Percentiles rank a stretch among this genome's conserved stretches.
These are phyloP conservation scores for Dasyornis broadbenti DNA, from an alignment of 2,113 vertebrate genomes.

Conservation along the genomic window DNA sequence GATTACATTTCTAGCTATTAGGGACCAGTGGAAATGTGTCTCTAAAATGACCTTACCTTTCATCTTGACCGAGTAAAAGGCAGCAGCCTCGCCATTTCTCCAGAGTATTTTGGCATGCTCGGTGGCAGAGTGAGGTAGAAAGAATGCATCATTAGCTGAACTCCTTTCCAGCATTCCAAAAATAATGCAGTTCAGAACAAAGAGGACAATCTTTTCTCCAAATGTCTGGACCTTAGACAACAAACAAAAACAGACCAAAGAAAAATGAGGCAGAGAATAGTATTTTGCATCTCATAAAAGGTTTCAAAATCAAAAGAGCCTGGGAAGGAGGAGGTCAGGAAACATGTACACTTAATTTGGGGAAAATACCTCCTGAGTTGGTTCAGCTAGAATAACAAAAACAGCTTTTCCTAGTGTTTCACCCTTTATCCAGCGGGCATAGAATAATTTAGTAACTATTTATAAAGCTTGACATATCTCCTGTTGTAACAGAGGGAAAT, in stretches of 20 bases:
- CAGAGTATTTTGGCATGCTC: slow-evolving; percentile 89
- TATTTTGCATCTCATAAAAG: not conserved
- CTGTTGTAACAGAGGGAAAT: not conserved
- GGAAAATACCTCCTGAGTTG: not conserved
- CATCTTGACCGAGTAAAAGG: slow-evolving; percentile 87
- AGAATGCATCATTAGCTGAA: slow-evolving; percentile 74
- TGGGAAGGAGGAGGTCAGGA: not conserved
- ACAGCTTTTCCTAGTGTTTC: not conserved
- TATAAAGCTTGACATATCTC: slow-evolving; percentile 3
- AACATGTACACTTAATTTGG: not conserved
- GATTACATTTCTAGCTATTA: not conserved
- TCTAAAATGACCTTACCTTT: slow-evolving; percentile 77
- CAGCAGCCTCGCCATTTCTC: slow-evolving; percentile 79
- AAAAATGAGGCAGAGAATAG: not conserved
- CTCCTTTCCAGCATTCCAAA: slow-evolving; percentile 79
- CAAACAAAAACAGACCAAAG: slow-evolving; percentile 28
- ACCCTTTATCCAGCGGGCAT: not conserved
- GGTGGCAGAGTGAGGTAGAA: slow-evolving; percentile 77
- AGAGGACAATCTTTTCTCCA: slow-evolving; percentile 87
- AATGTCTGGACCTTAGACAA: slow-evolving; percentile 81
- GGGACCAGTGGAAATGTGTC: not conserved
- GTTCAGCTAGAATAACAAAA: slow-evolving; percentile 9
- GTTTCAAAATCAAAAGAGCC: not conserved
- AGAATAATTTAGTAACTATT: slow-evolving; percentile 1
- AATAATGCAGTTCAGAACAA: slow-evolving; percentile 86